Base-by-base conservation (phyloP, 2,797 vertebrate species). In the Tachyglossus aculeatus region DNA sequence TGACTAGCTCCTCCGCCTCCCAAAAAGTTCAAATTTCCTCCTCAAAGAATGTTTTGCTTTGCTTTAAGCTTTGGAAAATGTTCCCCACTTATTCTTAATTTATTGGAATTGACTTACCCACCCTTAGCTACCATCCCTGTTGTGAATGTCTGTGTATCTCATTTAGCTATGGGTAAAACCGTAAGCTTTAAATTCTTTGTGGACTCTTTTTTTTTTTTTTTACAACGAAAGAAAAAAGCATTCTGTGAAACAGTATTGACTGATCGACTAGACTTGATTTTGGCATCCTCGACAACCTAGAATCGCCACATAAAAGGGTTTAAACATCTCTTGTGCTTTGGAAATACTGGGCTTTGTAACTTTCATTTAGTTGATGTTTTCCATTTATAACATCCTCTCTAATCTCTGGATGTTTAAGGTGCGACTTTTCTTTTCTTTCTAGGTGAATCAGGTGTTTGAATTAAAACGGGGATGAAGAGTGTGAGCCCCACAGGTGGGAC, bases 221-320 rank as follows among this genome's bases (percentile, higher is more conserved):
- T n/a, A n/a, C n/a, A 78, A 24, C 73, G 83, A 80, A 78, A 24
- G 24, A 82, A 57, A n/a, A 47, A 51, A 73, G 69, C 1, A 2
- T 34, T 51, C 68, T 79, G 32, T 51, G 54, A 69, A 76, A 70
- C 0, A 2, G 18, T 3, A 3, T 34, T 68, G 40, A 66, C 27
- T 64, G 45, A 50, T 72, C 57, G 47, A 61, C 50, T 81, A 71
- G 73, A 74, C 56, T 72, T 78, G 66, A 60, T 70, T 71, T 86
- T 82, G 80, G 67, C 74, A 54, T 72, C 63, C 53, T 7, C 43
- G 61, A 73, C 45, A 67, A 82, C 59, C 45, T 62, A 65, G 59
- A 71, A 72, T 67, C 77, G 59, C 50, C 51, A 44, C 55, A 80
- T 53, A 66, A 67, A 78, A 74, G 22, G 24, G 40, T 70, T 71